Conservation (phyloP, 1,140 invertebrate species). For the Rhagoletis zephyria region DNA sequence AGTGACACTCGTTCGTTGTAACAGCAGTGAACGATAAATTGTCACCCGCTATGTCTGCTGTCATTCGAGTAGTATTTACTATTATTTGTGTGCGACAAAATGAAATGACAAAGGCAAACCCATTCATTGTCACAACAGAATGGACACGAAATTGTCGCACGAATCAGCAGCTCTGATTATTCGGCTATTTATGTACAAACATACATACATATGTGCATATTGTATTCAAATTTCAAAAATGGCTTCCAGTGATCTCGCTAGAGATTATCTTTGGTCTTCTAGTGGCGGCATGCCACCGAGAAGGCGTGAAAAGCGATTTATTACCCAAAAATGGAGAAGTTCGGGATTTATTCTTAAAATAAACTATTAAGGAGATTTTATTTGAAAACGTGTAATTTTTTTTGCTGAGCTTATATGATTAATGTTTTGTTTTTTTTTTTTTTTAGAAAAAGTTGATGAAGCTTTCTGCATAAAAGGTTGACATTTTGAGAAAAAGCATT, state of each 20-base stretch:
- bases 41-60: conserved; percentile 47
- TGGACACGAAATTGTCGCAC: conserved; percentile 30
- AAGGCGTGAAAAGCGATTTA: background rate
- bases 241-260: background rate
- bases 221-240: background rate
- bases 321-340: background rate
- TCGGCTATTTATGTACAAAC: background rate
- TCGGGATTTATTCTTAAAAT: no score
- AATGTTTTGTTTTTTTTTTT: no score
- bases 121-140: conserved; percentile 35
- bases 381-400: no score
- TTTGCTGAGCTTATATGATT: no score
- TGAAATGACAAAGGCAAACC: conserved; percentile 16
- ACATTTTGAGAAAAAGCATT: no score
- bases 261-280: conserved; percentile 12
- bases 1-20: conserved; percentile 13
- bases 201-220: background rate
- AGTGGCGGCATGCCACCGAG: background rate
- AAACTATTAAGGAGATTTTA: no score
- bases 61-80: background rate
- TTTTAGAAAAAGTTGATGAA: no score
- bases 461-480: no score
- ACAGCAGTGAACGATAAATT: conserved; percentile 26
- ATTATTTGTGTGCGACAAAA: conserved; percentile 29
- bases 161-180: background rate